Conservation (phyloP, 2,888 invertebrate species). For the Cetonia aurata region DNA sequence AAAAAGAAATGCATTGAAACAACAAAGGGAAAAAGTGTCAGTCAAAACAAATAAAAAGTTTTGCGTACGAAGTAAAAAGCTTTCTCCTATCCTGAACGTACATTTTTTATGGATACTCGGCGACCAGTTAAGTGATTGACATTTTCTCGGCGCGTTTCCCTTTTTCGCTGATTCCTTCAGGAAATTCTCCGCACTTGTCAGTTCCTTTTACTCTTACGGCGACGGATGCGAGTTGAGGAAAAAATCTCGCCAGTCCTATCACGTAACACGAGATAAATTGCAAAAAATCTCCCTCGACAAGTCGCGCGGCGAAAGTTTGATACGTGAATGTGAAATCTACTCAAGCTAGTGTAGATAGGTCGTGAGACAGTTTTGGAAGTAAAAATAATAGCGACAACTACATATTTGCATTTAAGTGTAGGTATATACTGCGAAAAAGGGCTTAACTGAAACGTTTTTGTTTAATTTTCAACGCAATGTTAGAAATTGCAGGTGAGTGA, state of each 20-base stretch:
- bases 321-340: conserved; percentile 38
- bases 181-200: conserved; percentile 63
- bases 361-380: too few relatives aligned
- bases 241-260: conserved; percentile 57
- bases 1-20: background rate
- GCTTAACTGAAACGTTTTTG: too few relatives aligned
- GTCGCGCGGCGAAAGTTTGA: conserved; percentile 41
- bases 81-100: background rate
- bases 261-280: conserved; percentile 57
- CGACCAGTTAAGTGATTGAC: conserved; percentile 61
- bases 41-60: conserved; percentile 1
- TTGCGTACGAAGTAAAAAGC: background rate
- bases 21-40: background rate
- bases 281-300: conserved; percentile 50
- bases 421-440: too few relatives aligned
- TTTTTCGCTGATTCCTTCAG: conserved; percentile 60
- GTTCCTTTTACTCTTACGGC: conserved; percentile 58
- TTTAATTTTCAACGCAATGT: too few relatives aligned
- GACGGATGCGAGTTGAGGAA: conserved; percentile 43
- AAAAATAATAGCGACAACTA: too few relatives aligned
- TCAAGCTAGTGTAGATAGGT: conserved; percentile 4
- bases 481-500: too few relatives aligned
- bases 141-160: conserved; percentile 60
- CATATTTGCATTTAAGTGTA: too few relatives aligned
- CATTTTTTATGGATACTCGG: conserved; percentile 29